Evolutionary conservation across 2,797 vertebrate genomes (phyloP).

Genomic region (Triplophysa yarkandensis): DNA sequence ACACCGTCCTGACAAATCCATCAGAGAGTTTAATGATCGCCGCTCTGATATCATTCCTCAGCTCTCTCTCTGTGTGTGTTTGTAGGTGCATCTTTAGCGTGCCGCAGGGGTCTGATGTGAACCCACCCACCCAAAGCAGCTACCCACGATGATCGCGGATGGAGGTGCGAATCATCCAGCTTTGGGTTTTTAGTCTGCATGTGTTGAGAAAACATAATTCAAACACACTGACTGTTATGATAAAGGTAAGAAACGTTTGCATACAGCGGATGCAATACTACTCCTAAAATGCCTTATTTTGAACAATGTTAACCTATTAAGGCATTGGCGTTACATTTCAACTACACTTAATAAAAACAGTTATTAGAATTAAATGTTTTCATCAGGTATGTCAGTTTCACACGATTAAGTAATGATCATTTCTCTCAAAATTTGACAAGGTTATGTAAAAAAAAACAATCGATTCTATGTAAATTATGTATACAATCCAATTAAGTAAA

Average conservation of each 20-base stretch:
- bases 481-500: too few relatives aligned
- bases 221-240: slow-evolving; percentile 15
- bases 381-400: too few relatives aligned
- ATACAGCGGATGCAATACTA: background rate
- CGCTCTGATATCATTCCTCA: slow-evolving; percentile 89
- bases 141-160: slow-evolving; percentile 90
- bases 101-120: slow-evolving; percentile 91
- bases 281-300: too few relatives aligned
- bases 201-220: slow-evolving; percentile 13
- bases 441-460: too few relatives aligned
- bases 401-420: too few relatives aligned
- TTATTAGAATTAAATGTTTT: too few relatives aligned
- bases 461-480: too few relatives aligned
- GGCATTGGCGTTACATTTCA: too few relatives aligned
- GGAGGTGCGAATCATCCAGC: slow-evolving; percentile 93
- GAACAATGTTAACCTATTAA: too few relatives aligned
- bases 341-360: too few relatives aligned
- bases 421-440: too few relatives aligned
- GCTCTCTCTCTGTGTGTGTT: slow-evolving; percentile 46
- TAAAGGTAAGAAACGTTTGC: slow-evolving; percentile 5
- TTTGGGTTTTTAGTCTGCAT: slow-evolving; percentile 80
- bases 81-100: slow-evolving; percentile 54
- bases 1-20: slow-evolving; percentile 68
- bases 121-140: slow-evolving; percentile 97
- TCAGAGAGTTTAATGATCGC: slow-evolving; percentile 89